Conservation (phyloP, 2,113 vertebrate species). For the Amblyopsis rosae region DNA sequence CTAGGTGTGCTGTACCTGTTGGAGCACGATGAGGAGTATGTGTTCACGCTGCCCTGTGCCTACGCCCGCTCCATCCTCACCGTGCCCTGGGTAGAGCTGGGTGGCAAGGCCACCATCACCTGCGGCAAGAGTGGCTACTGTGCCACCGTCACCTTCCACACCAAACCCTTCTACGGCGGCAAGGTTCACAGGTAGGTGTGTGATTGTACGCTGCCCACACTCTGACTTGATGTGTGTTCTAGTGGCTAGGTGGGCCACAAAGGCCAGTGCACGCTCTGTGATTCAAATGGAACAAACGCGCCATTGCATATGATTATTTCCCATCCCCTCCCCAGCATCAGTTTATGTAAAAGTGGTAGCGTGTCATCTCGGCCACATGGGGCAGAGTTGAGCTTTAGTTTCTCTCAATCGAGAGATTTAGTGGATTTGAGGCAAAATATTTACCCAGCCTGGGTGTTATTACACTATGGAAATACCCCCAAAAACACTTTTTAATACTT, state of each 20-base stretch:
- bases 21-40: conserved; percentile 73
- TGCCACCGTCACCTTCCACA: conserved; percentile 87
- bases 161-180: conserved; percentile 92
- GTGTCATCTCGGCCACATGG: no score
- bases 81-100: conserved; percentile 92
- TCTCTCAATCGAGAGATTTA: no score
- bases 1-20: conserved; percentile 70
- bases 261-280: no score
- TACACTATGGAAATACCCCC: no score
- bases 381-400: no score
- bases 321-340: no score
- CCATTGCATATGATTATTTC: no score
- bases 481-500: no score
- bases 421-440: no score
- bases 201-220: background rate
- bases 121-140: conserved; percentile 88
- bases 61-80: conserved; percentile 93
- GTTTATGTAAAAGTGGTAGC: no score
- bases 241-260: background rate
- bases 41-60: conserved; percentile 84
- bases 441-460: no score
- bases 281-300: no score
- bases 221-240: background rate
- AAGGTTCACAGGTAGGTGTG: conserved; percentile 88
- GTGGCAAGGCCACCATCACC: conserved; percentile 87